Base-by-base conservation (phyloP, 2,113 vertebrate species). In the Microcebus tavaratra region DNA sequence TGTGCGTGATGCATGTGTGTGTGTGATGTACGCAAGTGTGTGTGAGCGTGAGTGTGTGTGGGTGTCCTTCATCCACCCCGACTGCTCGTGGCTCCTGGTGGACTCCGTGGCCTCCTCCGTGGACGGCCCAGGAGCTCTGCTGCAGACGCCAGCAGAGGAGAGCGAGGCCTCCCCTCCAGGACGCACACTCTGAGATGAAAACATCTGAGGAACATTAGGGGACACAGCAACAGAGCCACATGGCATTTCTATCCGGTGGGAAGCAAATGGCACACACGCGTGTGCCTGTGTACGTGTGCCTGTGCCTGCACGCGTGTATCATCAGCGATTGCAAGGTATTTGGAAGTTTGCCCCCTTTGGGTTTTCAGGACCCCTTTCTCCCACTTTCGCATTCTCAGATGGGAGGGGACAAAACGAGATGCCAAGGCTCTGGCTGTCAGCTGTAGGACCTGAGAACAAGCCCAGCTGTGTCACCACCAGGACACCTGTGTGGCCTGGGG, bases 371-470 rank as follows among this genome's bases (percentile, higher is more conserved):
- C 8, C 45, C 20, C 20, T 68, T 13, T 59, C 42, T 88, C 76
- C 27, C 9, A 34, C 39, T 18, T 57, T 29, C 50, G 3, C 6
- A 42, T 34, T 72, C 76, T 82, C 65, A 39, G 75, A 89, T 50
- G 31, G 8, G 6, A 45, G 15, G 27, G 15, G 14, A 34, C 34
- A 27, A 55, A 45, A 86, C 42, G 23, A 68, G 25, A 4, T 13
- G n/a, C 20, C 57, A 59, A 59, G 23, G 25, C 2, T 61, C 5
- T 7, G 6, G 45, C 27, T 55, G 0, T 55, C 48, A 18, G 5
- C 7, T 3, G 48, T 13, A 45, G 36, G 48, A 10, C 6, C 3
- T 48, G 25, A 34, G 0, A 15, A 12, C 10, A 31, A 13, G 10
- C 10, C 20, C 70, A 31, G 8, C 23, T 15, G 3, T 21, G 12